Conservation (phyloP, 2,113 vertebrate species). For the Agelaius phoeniceus region DNA sequence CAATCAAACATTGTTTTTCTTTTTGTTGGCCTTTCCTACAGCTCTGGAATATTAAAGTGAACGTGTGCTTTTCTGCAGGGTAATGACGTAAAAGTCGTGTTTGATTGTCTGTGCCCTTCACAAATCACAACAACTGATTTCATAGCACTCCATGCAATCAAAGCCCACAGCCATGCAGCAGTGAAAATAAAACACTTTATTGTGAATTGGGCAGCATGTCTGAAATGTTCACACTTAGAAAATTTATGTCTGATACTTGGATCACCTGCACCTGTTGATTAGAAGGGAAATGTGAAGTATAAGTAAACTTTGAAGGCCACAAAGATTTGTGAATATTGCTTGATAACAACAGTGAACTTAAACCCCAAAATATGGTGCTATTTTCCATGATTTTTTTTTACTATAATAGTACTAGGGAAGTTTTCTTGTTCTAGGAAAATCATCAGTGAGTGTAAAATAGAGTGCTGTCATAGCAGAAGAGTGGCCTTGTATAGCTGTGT, state of each 20-base stretch:
- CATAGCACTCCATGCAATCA: not conserved
- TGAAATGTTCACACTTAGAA: not conserved
- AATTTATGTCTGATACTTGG: not conserved
- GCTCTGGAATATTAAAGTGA: not conserved
- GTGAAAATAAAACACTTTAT: constrained; percentile 26
- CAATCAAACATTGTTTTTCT: not conserved
- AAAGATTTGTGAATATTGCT: not conserved
- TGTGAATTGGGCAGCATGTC: not conserved
- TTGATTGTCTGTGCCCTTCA: constrained; percentile 32
- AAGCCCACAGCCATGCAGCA: not conserved
- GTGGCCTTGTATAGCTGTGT: not conserved
- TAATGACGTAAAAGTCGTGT: constrained; percentile 29
- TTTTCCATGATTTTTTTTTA: not conserved
- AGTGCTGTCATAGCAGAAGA: not conserved
- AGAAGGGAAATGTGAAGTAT: not conserved
- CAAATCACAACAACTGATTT: constrained; percentile 53
- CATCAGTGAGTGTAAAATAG: not conserved
- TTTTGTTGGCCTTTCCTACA: not conserved
- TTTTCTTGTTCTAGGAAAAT: not conserved
- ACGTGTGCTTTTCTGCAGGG: not conserved
- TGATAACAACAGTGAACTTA: not conserved
- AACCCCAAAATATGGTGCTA: not conserved
- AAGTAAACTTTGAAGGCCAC: not conserved
- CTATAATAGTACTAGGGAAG: not conserved
- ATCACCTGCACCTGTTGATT: not conserved